Evolutionary conservation across 23 tunicate species (phyloP).

Genomic region (Phallusia fumigata): DNA sequence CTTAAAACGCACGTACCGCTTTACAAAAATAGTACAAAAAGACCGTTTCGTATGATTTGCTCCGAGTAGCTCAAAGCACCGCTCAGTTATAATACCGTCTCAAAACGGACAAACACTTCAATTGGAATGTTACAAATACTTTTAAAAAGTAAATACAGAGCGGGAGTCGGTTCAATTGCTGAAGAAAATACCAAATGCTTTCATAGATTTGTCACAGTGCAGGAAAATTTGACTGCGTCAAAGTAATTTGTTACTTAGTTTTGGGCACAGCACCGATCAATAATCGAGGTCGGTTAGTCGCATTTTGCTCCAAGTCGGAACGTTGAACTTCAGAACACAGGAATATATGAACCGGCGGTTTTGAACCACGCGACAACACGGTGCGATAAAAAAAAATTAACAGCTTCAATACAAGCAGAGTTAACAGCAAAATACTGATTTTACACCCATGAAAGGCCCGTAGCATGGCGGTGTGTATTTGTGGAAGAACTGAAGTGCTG

Average conservation of each 20-base stretch:
- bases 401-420: neutral
- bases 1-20: neutral
- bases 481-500: conserved; percentile 1
- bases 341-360: neutral
- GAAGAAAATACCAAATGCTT: neutral
- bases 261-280: conserved; percentile 3
- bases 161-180: neutral
- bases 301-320: neutral
- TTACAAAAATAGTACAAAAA: neutral
- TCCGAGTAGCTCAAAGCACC: neutral
- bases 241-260: neutral
- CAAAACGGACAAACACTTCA: neutral
- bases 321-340: conserved; percentile 2
- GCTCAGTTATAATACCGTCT: neutral
- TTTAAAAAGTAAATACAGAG: neutral
- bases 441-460: conserved; percentile 28
- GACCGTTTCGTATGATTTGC: neutral
- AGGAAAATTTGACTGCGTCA: neutral
- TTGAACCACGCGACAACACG: neutral
- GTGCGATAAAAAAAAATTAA: neutral
- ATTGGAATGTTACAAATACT: neutral
- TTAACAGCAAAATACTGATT: neutral
- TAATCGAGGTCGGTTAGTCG: neutral
- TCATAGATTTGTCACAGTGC: conserved; percentile 1
- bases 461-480: conserved; percentile 13